A percentile compares a stretch with the other conserved stretches of the same genome.
Evolutionary conservation across 2,888 invertebrate genomes (phyloP).

Genomic region (Cephus pygmeus): DNA sequence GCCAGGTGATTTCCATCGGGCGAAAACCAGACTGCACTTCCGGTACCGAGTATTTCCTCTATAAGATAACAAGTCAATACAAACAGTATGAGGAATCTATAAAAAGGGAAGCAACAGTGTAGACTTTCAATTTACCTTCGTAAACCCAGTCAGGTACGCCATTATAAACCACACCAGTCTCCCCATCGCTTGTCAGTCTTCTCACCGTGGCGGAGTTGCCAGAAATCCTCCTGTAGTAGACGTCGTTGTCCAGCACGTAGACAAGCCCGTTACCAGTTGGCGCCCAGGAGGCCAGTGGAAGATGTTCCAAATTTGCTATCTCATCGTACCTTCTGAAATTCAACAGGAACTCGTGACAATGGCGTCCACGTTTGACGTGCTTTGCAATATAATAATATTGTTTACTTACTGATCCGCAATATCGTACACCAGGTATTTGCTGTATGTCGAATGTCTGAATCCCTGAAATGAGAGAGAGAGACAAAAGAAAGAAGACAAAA

Average conservation of each 20-base stretch:
- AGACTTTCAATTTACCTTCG: conserved; percentile 73
- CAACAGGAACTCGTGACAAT: background rate
- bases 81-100: no score
- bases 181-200: conserved; percentile 73
- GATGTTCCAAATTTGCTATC: conserved; percentile 68
- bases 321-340: conserved; percentile 63
- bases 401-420: conserved; percentile 69
- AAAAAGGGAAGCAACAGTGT: background rate
- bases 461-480: conserved; percentile 67
- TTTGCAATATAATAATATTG: background rate
- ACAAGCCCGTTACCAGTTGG: conserved; percentile 69
- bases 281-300: conserved; percentile 75
- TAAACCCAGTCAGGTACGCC: conserved; percentile 94
- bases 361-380: background rate
- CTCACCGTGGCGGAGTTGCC: conserved; percentile 44
- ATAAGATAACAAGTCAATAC: conserved; percentile 44
- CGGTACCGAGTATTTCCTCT: conserved; percentile 83
- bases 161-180: conserved; percentile 77
- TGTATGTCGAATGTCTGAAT: conserved; percentile 75
- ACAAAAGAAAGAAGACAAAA: conserved; percentile 25
- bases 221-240: conserved; percentile 69
- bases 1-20: conserved; percentile 76
- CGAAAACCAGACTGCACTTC: conserved; percentile 85
- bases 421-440: conserved; percentile 74
- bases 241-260: conserved; percentile 77